These are phyloP conservation scores for Caloenas nicobarica DNA, from an alignment of 2,113 vertebrate species.

Conservation along the genomic window DNA sequence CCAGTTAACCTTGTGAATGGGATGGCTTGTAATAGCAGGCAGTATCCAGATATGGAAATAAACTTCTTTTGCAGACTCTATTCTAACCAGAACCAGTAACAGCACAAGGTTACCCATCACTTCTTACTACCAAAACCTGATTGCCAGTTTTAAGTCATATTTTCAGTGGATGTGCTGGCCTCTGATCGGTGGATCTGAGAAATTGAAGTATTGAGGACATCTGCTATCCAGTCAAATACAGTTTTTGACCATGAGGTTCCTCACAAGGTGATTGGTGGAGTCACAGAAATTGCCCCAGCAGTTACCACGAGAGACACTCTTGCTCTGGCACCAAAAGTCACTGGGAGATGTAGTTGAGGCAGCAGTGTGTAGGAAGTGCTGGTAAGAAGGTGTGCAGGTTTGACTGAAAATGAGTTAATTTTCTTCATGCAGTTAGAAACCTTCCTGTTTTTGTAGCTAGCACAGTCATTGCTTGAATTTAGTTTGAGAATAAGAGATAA, in stretches of 20 bases:
- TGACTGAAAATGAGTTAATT: no score
- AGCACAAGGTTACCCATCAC: background rate
- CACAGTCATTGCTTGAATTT: no score
- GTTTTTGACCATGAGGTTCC: background rate
- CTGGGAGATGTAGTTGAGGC: background rate
- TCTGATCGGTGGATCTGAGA: background rate
- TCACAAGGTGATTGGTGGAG: background rate
- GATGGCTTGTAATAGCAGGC: background rate
- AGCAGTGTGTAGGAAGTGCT: background rate
- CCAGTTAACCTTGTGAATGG: background rate
- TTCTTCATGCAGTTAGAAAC: no score
- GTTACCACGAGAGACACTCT: background rate
- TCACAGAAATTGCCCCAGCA: background rate
- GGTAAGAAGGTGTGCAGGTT: background rate
- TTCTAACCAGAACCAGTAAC: background rate
- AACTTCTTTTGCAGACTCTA: background rate
- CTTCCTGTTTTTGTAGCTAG: no score
- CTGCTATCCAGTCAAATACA: background rate
- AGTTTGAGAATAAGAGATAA: no score
- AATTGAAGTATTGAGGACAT: background rate
- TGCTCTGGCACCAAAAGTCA: background rate
- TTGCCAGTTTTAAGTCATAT: background rate
- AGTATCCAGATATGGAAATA: background rate
- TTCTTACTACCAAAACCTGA: background rate
- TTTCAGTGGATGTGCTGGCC: background rate